Evolutionary conservation across 2,113 vertebrate genomes (phyloP).

Genomic region (Clarias gariepinus): DNA sequence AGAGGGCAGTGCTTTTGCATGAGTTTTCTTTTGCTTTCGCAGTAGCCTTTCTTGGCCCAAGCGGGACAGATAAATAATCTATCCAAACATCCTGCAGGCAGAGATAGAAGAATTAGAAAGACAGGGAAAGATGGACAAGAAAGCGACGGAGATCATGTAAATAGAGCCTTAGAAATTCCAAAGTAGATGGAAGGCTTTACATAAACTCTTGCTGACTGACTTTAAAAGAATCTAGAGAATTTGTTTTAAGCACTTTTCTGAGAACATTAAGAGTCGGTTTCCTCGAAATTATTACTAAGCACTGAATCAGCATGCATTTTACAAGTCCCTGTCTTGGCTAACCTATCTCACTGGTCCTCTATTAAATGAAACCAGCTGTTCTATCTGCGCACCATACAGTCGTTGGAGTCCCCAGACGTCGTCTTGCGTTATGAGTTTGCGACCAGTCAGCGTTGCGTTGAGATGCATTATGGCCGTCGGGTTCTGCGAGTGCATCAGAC

Average conservation of each 20-base stretch:
- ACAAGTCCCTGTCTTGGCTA: neutral
- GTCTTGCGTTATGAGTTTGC: constrained; percentile 88
- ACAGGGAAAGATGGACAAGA: constrained; percentile 12
- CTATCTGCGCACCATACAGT: constrained; percentile 83
- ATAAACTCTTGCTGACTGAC: constrained; percentile 1
- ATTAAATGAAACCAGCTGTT: constrained; percentile 14
- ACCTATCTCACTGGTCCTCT: neutral
- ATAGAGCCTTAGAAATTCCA: neutral
- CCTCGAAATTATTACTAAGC: neutral
- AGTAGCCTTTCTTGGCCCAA: constrained; percentile 88
- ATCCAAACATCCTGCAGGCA: constrained; percentile 86
- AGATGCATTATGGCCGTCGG: constrained; percentile 90
- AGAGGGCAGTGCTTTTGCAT: constrained; percentile 95
- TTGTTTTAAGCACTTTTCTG: neutral
- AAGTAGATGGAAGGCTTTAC: neutral
- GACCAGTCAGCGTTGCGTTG: constrained; percentile 90
- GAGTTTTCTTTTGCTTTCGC: constrained; percentile 78
- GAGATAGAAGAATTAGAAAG: constrained; percentile 22
- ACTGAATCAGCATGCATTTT: neutral
- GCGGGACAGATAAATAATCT: constrained; percentile 82
- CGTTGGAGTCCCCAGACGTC: constrained; percentile 94
- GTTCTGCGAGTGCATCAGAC: constrained; percentile 94
- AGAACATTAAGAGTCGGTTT: neutral
- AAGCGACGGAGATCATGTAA: constrained; percentile 32
- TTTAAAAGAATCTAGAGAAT: neutral